phyloP scores from a whole-genome alignment of 2,888 invertebrate genomes.

The Cactoblastis cactorum region DNA sequence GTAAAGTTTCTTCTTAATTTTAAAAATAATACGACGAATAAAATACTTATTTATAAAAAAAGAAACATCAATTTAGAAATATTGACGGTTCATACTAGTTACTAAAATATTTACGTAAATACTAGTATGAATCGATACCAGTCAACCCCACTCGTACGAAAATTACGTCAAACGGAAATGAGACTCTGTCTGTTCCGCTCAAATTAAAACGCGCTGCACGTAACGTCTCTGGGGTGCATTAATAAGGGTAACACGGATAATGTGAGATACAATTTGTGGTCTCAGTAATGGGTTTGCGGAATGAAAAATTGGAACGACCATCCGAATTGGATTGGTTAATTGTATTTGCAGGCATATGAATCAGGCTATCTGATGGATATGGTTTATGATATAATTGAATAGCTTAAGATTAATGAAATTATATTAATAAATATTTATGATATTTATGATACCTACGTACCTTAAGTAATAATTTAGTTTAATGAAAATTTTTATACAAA shows the following conservation, averaged over 20 bases:
- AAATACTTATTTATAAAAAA: too few species aligned
- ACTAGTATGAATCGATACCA: not conserved
- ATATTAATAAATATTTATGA: not conserved
- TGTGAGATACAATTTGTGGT: slow-evolving; percentile 35
- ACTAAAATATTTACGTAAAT: too few species aligned
- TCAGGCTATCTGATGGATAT: not conserved
- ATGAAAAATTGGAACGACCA: slow-evolving; percentile 10
- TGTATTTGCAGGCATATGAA: not conserved
- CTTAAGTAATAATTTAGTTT: too few species aligned
- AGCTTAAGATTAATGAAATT: not conserved
- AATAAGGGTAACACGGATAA: slow-evolving; percentile 30
- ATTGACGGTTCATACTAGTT: too few species aligned
- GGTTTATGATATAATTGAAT: not conserved
- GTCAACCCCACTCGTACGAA: slow-evolving; percentile 23
- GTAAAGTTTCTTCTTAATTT: too few species aligned
- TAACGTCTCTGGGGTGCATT: slow-evolving; percentile 36
- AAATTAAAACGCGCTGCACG: slow-evolving; percentile 38
- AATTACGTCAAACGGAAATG: slow-evolving; percentile 34
- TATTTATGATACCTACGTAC: too few species aligned
- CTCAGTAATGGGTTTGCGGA: slow-evolving; percentile 21
- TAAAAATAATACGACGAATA: too few species aligned
- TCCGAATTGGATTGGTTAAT: slow-evolving; percentile 10
- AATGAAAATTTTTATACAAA: too few species aligned
- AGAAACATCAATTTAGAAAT: too few species aligned
- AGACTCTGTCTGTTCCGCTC: slow-evolving; percentile 33